Percentiles rank a stretch among this genome's conserved stretches.
Evolutionary conservation across 2,888 invertebrate genomes (phyloP).

Genomic region (Tholera decimalis): DNA sequence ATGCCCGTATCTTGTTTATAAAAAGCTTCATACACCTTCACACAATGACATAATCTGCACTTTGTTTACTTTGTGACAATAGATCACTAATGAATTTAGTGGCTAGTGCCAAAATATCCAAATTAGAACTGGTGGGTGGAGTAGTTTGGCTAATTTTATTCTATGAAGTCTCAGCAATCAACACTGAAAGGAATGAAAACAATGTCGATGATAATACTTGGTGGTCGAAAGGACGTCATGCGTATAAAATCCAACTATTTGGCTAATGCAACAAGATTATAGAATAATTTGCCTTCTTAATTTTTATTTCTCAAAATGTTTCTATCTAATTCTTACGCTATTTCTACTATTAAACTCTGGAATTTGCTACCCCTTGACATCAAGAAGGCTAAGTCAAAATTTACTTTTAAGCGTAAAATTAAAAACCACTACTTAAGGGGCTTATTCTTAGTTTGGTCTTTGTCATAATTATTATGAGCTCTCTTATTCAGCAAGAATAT

Average conservation of each 20-base stretch:
- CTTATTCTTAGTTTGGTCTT: no score
- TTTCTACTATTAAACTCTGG: no score
- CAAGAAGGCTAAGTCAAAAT: no score
- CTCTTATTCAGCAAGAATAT: no score
- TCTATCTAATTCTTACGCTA: no score
- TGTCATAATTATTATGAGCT: no score
- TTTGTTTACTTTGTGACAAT: slow-evolving; percentile 61
- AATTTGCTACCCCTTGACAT: no score
- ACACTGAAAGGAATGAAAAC: slow-evolving; percentile 37
- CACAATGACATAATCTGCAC: slow-evolving; percentile 50
- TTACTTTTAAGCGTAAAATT: no score
- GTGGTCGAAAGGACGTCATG: slow-evolving; percentile 46
- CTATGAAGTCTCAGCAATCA: slow-evolving; percentile 50
- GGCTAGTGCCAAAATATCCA: slow-evolving; percentile 70
- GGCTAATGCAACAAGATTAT: slow-evolving; percentile 25
- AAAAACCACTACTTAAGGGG: no score
- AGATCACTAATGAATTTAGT: slow-evolving; percentile 65
- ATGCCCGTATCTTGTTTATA: slow-evolving; percentile 41
- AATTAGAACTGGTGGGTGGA: slow-evolving; percentile 67
- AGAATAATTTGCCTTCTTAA: slow-evolving; percentile 7
- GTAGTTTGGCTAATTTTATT: slow-evolving; percentile 60
- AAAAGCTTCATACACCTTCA: slow-evolving; percentile 35
- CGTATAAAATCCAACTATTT: slow-evolving; percentile 24
- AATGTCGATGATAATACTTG: slow-evolving; percentile 45
- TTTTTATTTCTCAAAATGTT: no score